Evolutionary conservation across 2,888 invertebrate genomes (phyloP), one percentile per base, ranked within the genome.

Genomic region (Cordilura impudica): DNA sequence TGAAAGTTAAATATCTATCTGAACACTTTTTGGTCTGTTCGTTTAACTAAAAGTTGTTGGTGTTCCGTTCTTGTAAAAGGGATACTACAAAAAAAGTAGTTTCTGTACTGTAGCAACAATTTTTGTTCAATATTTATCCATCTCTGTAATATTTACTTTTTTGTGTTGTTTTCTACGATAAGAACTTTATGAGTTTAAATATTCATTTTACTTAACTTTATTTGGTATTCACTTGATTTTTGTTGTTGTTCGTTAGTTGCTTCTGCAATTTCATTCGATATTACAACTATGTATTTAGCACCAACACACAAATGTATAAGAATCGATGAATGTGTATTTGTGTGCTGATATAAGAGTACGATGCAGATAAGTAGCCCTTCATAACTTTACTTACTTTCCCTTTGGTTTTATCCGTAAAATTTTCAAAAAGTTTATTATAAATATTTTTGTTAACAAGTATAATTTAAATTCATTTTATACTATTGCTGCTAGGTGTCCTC

Each of bases 371-470:
- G 4, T 39, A 70, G 51, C 43, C 70, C 35, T 51, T 70, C 29
- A 70, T 60, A 70, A 70, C 26, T 60, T 49, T 49, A 12, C 56
- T 26, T 63, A 31, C 47, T 54, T 53, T 35, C 12, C 35, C 7
- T 67, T 47, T 31, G 19, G 67, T 56, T 56, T 70, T 60, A 70
- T 71, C 61, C 70, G 14, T 60, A 45, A 54, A 71, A 61, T 53
- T n/a, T 31, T 60, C 10, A 4, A 43, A 61, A 71, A 71, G 45
- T 61, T 71, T 61, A 61, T 71, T 29, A 61, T 31, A 71, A 71
- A 49, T 23, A 60, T 71, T 71, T 71, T 71, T 61, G 53, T 70
- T 71, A 71, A 61, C 61, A 71, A 71, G 61, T 71, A 61, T 53
- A 61, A 61, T 71, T 61, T 61, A 61, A 71, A 61, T 53, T 71